Percentiles rank a stretch among this genome's conserved stretches.
phyloP scores from a whole-genome alignment of 2,113 vertebrate species.

The Zapus hudsonius region DNA sequence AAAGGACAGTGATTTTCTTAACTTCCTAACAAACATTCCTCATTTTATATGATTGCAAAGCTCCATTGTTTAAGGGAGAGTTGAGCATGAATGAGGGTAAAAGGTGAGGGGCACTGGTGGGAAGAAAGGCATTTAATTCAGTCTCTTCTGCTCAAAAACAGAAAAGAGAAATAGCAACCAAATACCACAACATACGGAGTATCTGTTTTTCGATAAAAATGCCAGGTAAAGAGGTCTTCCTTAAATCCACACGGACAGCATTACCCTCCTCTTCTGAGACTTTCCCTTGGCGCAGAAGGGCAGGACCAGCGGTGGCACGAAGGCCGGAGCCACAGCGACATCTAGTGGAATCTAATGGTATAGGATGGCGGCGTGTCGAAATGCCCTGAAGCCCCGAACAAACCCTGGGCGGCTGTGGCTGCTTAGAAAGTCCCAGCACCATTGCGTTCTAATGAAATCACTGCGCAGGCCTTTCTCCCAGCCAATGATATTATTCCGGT shows the following conservation, averaged over 20 bases:
- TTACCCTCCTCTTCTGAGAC: background rate
- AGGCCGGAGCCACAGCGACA: constrained; percentile 70
- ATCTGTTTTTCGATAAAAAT: constrained; percentile 57
- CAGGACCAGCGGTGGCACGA: background rate
- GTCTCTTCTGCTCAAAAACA: constrained; percentile 49
- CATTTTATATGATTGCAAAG: constrained; percentile 23
- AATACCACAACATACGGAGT: constrained; percentile 42
- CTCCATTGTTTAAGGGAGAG: constrained; percentile 18
- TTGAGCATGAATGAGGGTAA: constrained; percentile 10
- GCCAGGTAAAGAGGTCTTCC: constrained; percentile 58
- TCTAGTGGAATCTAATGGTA: background rate
- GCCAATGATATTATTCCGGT: background rate
- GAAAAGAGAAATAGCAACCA: constrained; percentile 53
- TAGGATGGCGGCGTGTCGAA: background rate
- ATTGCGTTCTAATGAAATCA: background rate
- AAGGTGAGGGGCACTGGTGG: background rate
- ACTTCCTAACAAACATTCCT: constrained; percentile 12
- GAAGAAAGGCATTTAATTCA: constrained; percentile 43
- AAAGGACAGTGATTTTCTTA: background rate
- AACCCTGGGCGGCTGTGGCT: too few relatives aligned
- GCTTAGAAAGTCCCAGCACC: too few relatives aligned
- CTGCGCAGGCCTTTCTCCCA: background rate
- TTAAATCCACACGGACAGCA: constrained; percentile 48
- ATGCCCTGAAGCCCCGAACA: background rate
- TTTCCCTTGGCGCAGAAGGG: background rate